Evolutionary conservation across 2,797 vertebrate genomes (phyloP).

Genomic region (Apodemus agrarius): DNA sequence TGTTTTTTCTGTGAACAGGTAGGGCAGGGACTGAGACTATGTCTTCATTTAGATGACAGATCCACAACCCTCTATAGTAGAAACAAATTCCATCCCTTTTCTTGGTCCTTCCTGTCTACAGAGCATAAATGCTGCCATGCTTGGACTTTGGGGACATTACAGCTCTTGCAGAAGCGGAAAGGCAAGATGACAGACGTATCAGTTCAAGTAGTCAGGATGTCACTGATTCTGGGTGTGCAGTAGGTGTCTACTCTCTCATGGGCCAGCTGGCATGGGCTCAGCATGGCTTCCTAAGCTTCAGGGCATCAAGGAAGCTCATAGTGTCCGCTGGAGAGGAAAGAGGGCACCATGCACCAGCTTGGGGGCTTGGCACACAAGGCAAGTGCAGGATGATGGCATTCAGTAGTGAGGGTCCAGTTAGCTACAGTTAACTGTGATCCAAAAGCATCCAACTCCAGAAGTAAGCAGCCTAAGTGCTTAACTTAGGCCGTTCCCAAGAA

Average conservation of each 20-base stretch:
- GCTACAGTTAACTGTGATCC: not conserved
- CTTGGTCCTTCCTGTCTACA: not conserved
- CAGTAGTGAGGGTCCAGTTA: not conserved
- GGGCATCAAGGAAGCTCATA: not conserved
- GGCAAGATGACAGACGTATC: not conserved
- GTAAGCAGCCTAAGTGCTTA: not conserved
- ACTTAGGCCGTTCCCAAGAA: not conserved
- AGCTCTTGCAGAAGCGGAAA: not conserved
- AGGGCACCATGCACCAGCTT: not conserved
- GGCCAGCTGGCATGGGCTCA: not conserved
- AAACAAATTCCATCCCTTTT: not conserved
- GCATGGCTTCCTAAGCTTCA: not conserved
- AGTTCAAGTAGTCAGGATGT: not conserved
- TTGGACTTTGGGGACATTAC: not conserved
- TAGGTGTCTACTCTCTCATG: rapidly evolving
- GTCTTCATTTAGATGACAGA: not conserved
- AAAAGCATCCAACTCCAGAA: not conserved
- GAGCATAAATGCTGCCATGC: not conserved
- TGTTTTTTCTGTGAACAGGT: not conserved
- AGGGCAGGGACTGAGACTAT: not conserved
- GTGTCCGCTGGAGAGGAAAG: not conserved
- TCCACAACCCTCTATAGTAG: not conserved
- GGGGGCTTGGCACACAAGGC: not conserved
- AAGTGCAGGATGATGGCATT: not conserved
- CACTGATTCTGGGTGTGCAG: not conserved